Base-by-base conservation (phyloP, 64 coral and sea anemone species). In the Platygyra sinensis region DNA sequence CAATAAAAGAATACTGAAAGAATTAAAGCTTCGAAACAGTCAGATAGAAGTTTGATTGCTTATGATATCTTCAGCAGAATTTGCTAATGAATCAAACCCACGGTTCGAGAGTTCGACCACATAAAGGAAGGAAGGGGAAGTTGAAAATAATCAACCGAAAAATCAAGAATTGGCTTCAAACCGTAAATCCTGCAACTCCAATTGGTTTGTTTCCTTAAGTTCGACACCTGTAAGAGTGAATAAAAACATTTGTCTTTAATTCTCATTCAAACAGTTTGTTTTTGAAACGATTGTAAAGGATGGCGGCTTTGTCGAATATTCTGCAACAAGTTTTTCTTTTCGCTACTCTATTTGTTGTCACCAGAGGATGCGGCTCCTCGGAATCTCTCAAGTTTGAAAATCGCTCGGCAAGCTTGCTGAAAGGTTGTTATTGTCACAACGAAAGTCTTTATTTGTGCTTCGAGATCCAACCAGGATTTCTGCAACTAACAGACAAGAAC, bases 391-490 rank as follows among this genome's bases (percentile, higher is more conserved):
- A 72, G 81, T 17, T 85, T 50, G 63, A 85, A 36, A 71, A 85
- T 72, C 63, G 64, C 24, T 85, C 81, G n/a, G 10, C 65, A 27
- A 71, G 62, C 13, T 38, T 46, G 22, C 11, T 85, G 11, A 85
- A 85, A 33, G 81, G 81, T 5, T 85, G 81, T 22, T 85, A 85
- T 30, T 46, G 24, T 52, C 11, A 72, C 39, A 85, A 85, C 63
- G 46, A 71, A 39, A 85, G 33, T 27, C 19, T 71, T 12, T 64
- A 63, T 71, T 36, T 85, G 81, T 85, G 81, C 81, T 85, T 85
- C 20, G 33, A 85, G 33, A 72, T 85, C 50, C 62, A 71, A 71
- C 81, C 24, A 12, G 33, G 22, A 24, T 50, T 85, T 50, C 11
- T 85, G 2, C 62, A 29, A 85, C 42, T 85, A 24, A 69, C 36